phyloP scores from a whole-genome alignment of 2,888 invertebrate species.

The Lasioglossum zephyrum region DNA sequence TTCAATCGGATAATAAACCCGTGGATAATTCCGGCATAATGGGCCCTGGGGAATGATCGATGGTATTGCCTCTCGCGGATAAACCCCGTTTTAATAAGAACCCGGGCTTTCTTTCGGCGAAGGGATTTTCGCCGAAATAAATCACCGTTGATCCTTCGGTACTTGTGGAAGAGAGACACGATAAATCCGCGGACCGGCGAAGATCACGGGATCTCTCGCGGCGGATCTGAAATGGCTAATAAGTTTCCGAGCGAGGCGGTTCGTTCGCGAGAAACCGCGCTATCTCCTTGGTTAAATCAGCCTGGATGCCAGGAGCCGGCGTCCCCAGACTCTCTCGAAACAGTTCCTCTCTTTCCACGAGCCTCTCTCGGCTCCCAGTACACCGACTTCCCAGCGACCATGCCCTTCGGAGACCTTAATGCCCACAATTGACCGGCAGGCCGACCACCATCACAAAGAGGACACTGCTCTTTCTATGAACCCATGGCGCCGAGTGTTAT shows the following conservation, averaged over 20 bases:
- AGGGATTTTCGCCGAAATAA: slow-evolving; percentile 24
- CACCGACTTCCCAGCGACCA: slow-evolving; percentile 65
- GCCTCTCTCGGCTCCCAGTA: slow-evolving; percentile 3
- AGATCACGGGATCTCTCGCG: slow-evolving; percentile 30
- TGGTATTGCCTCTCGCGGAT: neutral
- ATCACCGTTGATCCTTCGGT: slow-evolving; percentile 33
- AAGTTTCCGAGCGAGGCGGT: slow-evolving; percentile 41
- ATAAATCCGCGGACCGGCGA: slow-evolving; percentile 36
- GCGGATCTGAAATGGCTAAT: slow-evolving; percentile 50
- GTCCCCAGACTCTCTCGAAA: slow-evolving; percentile 4
- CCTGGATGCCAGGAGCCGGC: neutral
- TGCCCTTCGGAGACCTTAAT: slow-evolving; percentile 58
- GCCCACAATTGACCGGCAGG: slow-evolving; percentile 51
- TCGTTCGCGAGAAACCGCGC: slow-evolving; percentile 15
- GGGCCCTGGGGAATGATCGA: neutral
- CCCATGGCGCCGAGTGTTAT: neutral
- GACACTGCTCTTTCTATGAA: neutral
- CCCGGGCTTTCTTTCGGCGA: neutral
- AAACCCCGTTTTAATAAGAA: neutral
- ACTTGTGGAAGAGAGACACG: neutral
- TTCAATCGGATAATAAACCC: neutral
- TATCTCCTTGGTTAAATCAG: slow-evolving; percentile 38
- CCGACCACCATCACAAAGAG: slow-evolving; percentile 51
- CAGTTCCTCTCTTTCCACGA: neutral
- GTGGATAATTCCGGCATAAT: neutral